A percentile compares a stretch with the other conserved stretches of the same genome.
Evolutionary conservation across 2,113 vertebrate species (phyloP).

Genomic region (Corythornis vintsioides): DNA sequence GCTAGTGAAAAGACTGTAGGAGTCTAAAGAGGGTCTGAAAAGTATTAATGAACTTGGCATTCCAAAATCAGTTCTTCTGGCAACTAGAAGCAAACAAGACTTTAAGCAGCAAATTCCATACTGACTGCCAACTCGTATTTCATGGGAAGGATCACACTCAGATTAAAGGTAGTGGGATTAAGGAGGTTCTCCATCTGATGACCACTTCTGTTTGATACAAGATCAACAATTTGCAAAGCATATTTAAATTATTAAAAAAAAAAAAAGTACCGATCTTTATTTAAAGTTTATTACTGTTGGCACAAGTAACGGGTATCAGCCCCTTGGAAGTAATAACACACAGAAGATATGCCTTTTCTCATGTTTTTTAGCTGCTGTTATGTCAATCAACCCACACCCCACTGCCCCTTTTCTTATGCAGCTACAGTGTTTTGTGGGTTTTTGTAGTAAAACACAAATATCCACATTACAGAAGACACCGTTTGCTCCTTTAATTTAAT

Average conservation of each 20-base stretch:
- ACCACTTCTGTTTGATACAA: background rate
- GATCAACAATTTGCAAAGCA: background rate
- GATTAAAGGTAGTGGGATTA: background rate
- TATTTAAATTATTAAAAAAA: background rate
- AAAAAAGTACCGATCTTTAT: background rate
- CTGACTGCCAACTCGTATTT: constrained; percentile 7
- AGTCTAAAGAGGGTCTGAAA: background rate
- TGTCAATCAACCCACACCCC: background rate
- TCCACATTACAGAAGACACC: background rate
- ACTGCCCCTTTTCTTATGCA: accelerated
- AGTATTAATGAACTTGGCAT: background rate
- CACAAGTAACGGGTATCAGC: background rate
- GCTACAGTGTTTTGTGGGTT: background rate
- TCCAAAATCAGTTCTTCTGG: background rate
- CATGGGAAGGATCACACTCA: background rate
- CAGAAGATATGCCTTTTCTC: background rate
- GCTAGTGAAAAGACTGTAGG: background rate
- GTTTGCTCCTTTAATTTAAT: background rate
- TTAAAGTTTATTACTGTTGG: background rate
- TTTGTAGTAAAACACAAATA: background rate
- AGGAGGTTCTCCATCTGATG: background rate
- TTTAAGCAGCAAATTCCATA: background rate
- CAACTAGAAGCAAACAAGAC: background rate
- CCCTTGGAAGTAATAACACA: background rate
- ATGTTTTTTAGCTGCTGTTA: background rate